A percentile compares a stretch with the other conserved stretches of the same genome.
Conservation (phyloP, 2,888 invertebrate genomes). For the Drosophila paramelanica region DNA sequence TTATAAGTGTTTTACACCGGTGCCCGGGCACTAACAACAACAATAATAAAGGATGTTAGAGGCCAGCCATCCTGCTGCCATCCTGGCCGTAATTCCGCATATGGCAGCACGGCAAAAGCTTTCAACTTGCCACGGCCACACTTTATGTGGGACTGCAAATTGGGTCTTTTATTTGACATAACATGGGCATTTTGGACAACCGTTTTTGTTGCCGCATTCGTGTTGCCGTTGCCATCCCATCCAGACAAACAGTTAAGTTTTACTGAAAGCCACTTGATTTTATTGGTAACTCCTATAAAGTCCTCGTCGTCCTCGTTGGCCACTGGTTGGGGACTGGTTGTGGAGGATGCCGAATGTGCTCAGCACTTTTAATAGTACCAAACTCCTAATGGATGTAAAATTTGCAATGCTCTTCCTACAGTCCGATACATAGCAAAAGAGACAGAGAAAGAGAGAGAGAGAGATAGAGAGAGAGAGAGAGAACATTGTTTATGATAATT, state of each 20-base stretch:
- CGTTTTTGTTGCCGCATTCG: conserved; percentile 22
- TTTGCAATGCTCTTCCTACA: conserved; percentile 45
- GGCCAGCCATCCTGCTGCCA: conserved; percentile 17
- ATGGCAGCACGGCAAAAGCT: conserved; percentile 19
- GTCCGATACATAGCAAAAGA: conserved; percentile 1
- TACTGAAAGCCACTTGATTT: conserved; percentile 76
- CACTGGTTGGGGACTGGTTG: conserved; percentile 19
- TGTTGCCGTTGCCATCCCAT: conserved; percentile 42
- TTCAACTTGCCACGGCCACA: conserved; percentile 54
- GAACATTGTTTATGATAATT: conserved; percentile 17
- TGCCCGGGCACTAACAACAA: conserved; percentile 11
- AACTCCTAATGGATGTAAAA: conserved; percentile 59
- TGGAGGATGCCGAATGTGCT: conserved; percentile 12
- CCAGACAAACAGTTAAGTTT: conserved; percentile 59
- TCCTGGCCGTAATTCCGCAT: conserved; percentile 31
- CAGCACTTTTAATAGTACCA: conserved; percentile 50
- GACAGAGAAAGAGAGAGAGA: background rate
- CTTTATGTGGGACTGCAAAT: conserved; percentile 54
- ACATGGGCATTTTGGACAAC: conserved; percentile 54
- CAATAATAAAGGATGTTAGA: conserved; percentile 38
- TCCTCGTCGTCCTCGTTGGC: conserved; percentile 45
- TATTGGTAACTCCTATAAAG: conserved; percentile 73
- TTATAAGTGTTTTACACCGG: conserved; percentile 52
- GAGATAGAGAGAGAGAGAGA: background rate
- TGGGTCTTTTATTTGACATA: conserved; percentile 66